These are phyloP conservation scores for Albula goreensis DNA, from an alignment of 2,113 vertebrate species.

Conservation along the genomic window DNA sequence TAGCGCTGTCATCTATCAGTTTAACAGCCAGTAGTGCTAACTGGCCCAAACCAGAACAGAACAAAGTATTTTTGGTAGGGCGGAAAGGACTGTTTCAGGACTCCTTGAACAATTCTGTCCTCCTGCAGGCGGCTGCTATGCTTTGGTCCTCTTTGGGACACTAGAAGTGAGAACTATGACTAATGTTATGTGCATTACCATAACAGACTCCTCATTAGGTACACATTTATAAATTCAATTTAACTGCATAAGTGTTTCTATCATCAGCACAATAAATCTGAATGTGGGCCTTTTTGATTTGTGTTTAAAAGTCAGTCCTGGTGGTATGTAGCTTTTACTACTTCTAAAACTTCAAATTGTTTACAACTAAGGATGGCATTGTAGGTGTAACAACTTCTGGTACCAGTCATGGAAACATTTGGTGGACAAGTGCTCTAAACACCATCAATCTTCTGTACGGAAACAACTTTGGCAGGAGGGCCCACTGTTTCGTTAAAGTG, in stretches of 20 bases:
- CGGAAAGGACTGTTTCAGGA: too few relatives aligned
- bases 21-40: not conserved
- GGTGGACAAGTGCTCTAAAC: not conserved
- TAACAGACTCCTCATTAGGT: not conserved
- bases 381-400: not conserved
- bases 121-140: too few relatives aligned
- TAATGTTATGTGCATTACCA: not conserved
- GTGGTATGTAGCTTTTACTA: slow-evolving; percentile 11
- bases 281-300: not conserved
- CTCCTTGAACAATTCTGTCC: too few relatives aligned
- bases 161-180: not conserved
- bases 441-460: not conserved
- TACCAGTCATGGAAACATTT: not conserved
- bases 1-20: not conserved
- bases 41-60: not conserved
- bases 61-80: not conserved
- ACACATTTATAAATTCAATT: not conserved
- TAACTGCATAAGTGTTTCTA: not conserved
- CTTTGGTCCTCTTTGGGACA: not conserved
- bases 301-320: slow-evolving; percentile 25
- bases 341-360: not conserved
- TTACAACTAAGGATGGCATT: not conserved
- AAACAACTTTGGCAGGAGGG: not conserved
- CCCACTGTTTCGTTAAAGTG: not conserved
- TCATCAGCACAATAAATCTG: not conserved